Percentiles rank a stretch among this genome's conserved stretches.
phyloP scores from a whole-genome alignment of 2,888 invertebrate species.

The Formica aserva region DNA sequence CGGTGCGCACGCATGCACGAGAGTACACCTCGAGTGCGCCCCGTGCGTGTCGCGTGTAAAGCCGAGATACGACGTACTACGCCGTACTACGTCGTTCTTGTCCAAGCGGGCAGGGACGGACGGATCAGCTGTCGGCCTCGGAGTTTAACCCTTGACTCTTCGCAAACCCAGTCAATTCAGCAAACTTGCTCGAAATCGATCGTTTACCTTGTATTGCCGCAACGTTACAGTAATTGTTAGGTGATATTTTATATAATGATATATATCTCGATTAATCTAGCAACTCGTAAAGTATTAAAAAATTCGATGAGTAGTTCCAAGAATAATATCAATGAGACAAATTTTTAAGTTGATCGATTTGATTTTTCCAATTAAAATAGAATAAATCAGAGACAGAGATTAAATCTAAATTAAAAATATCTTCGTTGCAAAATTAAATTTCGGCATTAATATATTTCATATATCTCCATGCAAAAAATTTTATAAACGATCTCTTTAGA shows the following conservation, averaged over 20 bases:
- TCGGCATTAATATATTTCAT: not conserved
- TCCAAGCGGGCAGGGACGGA: constrained; percentile 61
- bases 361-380: not conserved
- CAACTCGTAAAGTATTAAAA: not conserved
- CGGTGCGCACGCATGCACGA: constrained; percentile 54
- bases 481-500: not conserved
- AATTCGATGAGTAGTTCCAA: not conserved
- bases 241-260: not conserved
- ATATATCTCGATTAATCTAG: not conserved
- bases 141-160: constrained; percentile 1
- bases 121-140: constrained; percentile 26
- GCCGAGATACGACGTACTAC: constrained; percentile 56
- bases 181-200: constrained; percentile 13
- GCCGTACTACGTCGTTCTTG: constrained; percentile 64
- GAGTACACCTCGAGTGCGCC: constrained; percentile 56
- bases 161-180: constrained; percentile 6
- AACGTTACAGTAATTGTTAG: not conserved
- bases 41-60: constrained; percentile 51
- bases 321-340: not conserved
- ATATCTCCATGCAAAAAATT: not conserved
- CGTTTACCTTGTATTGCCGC: not conserved
- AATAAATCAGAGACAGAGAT: not conserved
- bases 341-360: not conserved
- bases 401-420: not conserved
- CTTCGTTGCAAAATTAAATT: not conserved